A percentile compares a stretch with the other conserved stretches of the same genome.
Conservation (phyloP, 30 jellyfish, hydroid and myxozoan species). For the Calvadosia cruxmelitensis region DNA sequence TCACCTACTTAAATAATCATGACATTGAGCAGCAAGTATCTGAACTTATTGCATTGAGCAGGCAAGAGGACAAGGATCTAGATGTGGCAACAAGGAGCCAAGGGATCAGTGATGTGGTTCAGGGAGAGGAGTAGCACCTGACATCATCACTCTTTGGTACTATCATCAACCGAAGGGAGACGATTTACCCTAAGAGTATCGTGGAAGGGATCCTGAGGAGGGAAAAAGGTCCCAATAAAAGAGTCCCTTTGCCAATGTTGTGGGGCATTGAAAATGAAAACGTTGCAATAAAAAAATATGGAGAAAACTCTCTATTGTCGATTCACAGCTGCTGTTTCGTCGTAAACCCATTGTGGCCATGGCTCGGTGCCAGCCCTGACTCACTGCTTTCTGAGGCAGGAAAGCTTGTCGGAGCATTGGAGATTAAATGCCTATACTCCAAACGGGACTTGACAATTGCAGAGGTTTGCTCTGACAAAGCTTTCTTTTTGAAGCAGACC, state of each 20-base stretch:
- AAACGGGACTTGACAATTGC: slow-evolving; percentile 1
- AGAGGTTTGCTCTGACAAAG: slow-evolving; percentile 4
- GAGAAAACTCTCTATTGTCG: background rate
- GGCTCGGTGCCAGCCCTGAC: slow-evolving; percentile 43
- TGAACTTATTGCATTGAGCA: background rate
- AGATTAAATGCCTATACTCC: slow-evolving; percentile 14
- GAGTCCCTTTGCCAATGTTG: slow-evolving; percentile 15
- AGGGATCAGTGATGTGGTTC: slow-evolving; percentile 2
- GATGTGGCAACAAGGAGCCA: background rate
- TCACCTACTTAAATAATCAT: background rate
- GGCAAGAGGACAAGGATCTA: slow-evolving; percentile 13
- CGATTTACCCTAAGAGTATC: slow-evolving; percentile 23
- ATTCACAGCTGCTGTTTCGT: slow-evolving; percentile 2
- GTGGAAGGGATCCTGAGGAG: slow-evolving; percentile 7
- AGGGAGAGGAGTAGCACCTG: slow-evolving; percentile 24
- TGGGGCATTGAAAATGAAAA: slow-evolving; percentile 37
- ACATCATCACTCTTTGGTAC: slow-evolving; percentile 37
- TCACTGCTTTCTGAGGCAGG: background rate
- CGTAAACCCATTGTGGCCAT: slow-evolving; percentile 27
- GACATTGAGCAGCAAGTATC: slow-evolving; percentile 3
- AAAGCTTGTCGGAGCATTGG: slow-evolving; percentile 7
- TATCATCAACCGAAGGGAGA: slow-evolving; percentile 26
- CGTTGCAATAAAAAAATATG: slow-evolving; percentile 13
- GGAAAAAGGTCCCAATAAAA: background rate
- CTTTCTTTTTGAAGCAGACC: slow-evolving; percentile 2